Base-by-base conservation (phyloP, 2,113 vertebrate species). In the Chauna torquata region DNA sequence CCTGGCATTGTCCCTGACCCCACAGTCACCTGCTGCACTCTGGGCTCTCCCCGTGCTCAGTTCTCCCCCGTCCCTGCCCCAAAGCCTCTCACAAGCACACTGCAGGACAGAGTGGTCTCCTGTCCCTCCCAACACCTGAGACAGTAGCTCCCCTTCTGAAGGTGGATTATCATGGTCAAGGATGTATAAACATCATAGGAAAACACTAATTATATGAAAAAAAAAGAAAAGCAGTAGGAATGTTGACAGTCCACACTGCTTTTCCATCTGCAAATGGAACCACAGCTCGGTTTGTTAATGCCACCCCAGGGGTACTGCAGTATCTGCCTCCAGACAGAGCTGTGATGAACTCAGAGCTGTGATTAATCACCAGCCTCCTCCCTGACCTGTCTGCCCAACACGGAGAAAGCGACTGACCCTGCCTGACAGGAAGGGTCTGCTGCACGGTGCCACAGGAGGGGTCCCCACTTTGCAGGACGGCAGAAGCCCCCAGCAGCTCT, bases 81-180 rank as follows among this genome's bases (percentile, higher is more conserved):
- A 32, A 28, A 54, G 27, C 27, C 17, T 88, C 45, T 38, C 7
- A 0, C 42, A 32, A 74, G 52, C 77, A 59, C 12, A 1, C 32
- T 42, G 47, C 6, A 19, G 50, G 52, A 54, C 49, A 32, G 16
- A 80, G 20, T 17, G 28, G 58, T 44, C 44, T 55, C n/a, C 22
- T 0, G 0, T 45, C n/a, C 27, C 22, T 50, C 68, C 61, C 52
- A 80, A 58, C n/a, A 52, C 25, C 47, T 81, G 58, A 59, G 14
- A 6, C 45, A 44, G 36, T 1, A 66, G 49, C 8, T 85, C 36
- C 12, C 17, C 50, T 64, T 75, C 23, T 50, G 40, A 74, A 65
- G 32, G n/a, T 14, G 32, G 18, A 50, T 71, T 66, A 7, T 79
- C 36, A 11, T n/a, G 34, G 8, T 24, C 42, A 47, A 65, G 28